These are phyloP conservation scores for Ivindomyrus marchei DNA, from an alignment of 2,113 vertebrate species.

Conservation along the genomic window DNA sequence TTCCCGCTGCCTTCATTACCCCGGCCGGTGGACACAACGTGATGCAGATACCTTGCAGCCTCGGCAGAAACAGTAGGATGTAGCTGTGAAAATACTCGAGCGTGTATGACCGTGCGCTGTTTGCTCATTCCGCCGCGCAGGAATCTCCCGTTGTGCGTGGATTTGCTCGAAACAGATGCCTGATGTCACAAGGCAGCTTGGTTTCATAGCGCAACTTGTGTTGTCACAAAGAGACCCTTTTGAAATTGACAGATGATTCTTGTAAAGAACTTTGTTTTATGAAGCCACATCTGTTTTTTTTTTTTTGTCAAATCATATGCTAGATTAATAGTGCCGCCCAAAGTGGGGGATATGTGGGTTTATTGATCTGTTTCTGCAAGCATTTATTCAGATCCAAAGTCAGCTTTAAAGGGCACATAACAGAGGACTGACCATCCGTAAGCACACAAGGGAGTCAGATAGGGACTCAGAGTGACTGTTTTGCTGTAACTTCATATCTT, in stretches of 20 bases:
- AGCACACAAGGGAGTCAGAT: not conserved
- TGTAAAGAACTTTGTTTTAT: not conserved
- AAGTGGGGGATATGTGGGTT: not conserved
- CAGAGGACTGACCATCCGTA: not conserved
- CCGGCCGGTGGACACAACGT: not conserved
- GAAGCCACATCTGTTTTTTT: not conserved
- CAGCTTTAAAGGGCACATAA: not conserved
- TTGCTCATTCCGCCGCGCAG: not conserved
- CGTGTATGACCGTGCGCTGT: not conserved
- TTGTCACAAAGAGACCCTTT: not conserved
- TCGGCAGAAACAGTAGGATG: not conserved
- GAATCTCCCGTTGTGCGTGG: not conserved
- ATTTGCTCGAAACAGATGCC: not conserved
- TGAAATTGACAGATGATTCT: not conserved
- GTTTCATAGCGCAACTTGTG: not conserved
- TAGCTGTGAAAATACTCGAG: not conserved
- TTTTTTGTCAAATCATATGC: not conserved
- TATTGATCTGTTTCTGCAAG: not conserved
- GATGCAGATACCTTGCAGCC: not conserved
- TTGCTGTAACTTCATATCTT: not conserved
- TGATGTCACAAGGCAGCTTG: not conserved
- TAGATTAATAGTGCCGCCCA: not conserved
- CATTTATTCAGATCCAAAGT: not conserved
- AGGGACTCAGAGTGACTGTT: not conserved
- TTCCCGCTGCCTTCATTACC: constrained; percentile 1